Conservation (phyloP, 2,888 invertebrate species). For the Malachius bipustulatus region DNA sequence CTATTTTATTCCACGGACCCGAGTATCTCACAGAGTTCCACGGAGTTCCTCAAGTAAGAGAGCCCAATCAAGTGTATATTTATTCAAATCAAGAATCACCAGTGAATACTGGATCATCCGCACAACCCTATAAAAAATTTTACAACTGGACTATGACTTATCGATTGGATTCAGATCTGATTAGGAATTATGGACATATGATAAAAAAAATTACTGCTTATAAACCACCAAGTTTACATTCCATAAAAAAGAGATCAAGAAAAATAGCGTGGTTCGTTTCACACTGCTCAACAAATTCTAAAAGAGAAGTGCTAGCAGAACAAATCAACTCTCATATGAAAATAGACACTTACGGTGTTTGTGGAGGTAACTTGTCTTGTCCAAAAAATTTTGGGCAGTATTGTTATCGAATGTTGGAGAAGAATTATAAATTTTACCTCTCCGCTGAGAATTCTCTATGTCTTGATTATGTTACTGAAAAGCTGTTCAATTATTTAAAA, state of each 20-base stretch:
- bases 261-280: slow-evolving; percentile 47
- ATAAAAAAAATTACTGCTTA: slow-evolving; percentile 18
- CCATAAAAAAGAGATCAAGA: slow-evolving; percentile 33
- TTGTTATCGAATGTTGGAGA: slow-evolving; percentile 38
- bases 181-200: slow-evolving; percentile 34
- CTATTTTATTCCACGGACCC: slow-evolving; percentile 42
- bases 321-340: slow-evolving; percentile 44
- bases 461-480: slow-evolving; percentile 51
- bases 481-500: slow-evolving; percentile 44
- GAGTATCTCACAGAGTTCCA: slow-evolving; percentile 21
- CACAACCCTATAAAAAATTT: slow-evolving; percentile 31
- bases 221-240: slow-evolving; percentile 16
- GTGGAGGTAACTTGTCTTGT: slow-evolving; percentile 40
- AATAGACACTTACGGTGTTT: slow-evolving; percentile 52
- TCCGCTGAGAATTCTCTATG: slow-evolving; percentile 61
- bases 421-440: slow-evolving; percentile 57
- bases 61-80: slow-evolving; percentile 38
- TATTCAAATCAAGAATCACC: slow-evolving; percentile 41
- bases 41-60: slow-evolving; percentile 31
- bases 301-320: slow-evolving; percentile 35
- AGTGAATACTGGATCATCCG: slow-evolving; percentile 19
- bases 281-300: slow-evolving; percentile 39
- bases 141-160: slow-evolving; percentile 49
- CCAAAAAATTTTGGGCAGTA: slow-evolving; percentile 24
- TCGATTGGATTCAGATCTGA: slow-evolving; percentile 33